phyloP scores from a whole-genome alignment of 2,888 invertebrate genomes.

The Euspilapteryx auroguttella region DNA sequence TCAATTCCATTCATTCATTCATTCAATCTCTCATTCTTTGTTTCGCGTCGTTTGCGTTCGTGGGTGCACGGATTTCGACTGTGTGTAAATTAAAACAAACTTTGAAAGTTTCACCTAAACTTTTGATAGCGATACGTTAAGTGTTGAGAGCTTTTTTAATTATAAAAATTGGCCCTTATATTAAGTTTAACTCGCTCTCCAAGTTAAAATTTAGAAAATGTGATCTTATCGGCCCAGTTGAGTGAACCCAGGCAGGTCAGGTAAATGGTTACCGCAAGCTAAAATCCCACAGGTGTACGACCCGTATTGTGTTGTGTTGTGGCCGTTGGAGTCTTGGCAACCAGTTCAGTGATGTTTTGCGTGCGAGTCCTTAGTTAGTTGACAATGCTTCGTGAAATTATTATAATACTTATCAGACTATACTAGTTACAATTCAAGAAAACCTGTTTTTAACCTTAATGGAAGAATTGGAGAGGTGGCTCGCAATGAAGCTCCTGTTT shows the following conservation, averaged over 20 bases:
- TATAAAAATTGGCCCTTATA: too few species aligned
- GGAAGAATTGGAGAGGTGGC: slow-evolving; percentile 49
- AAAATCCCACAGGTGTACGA: slow-evolving; percentile 42
- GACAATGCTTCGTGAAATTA: background rate
- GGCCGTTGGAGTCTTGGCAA: slow-evolving; percentile 46
- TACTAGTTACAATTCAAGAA: background rate
- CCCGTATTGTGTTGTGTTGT: slow-evolving; percentile 33
- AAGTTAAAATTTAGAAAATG: too few species aligned
- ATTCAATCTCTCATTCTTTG: too few species aligned
- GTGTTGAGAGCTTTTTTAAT: too few species aligned
- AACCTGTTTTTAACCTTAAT: slow-evolving; percentile 19
- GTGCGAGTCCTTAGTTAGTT: background rate
- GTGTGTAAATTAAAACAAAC: too few species aligned
- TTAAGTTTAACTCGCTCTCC: too few species aligned
- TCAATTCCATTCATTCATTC: too few species aligned
- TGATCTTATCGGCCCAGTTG: too few species aligned
- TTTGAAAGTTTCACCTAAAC: too few species aligned
- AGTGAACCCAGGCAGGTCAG: slow-evolving; percentile 29
- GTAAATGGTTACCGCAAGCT: slow-evolving; percentile 13
- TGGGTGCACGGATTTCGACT: too few species aligned
- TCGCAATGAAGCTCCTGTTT: slow-evolving; percentile 32
- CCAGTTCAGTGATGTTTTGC: slow-evolving; percentile 14
- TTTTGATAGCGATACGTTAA: too few species aligned
- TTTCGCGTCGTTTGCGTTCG: too few species aligned
- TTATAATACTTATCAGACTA: background rate